Conservation (phyloP, 2,797 vertebrate species). For the Vespertilio murinus region DNA sequence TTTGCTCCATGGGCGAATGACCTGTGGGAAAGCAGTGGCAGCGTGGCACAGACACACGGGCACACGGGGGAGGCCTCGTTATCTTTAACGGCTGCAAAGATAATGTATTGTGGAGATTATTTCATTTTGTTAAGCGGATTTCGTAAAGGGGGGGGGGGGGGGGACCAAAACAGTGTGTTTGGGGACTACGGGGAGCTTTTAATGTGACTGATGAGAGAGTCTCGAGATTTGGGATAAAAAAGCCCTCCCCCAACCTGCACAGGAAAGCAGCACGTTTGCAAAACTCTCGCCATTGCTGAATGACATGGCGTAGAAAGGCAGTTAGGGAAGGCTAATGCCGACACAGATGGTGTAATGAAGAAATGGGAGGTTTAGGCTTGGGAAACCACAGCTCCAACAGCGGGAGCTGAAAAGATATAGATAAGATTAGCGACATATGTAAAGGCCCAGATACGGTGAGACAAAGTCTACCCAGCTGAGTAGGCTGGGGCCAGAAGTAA, state of each 20-base stretch:
- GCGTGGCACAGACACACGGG: neutral
- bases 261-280: slow-evolving; percentile 79
- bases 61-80: neutral
- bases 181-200: slow-evolving; percentile 67
- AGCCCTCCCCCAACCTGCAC: slow-evolving; percentile 81
- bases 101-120: slow-evolving; percentile 63
- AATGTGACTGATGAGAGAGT: slow-evolving; percentile 81
- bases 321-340: slow-evolving; percentile 85
- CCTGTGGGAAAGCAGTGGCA: neutral
- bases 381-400: slow-evolving; percentile 87
- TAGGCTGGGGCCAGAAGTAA: slow-evolving; percentile 91
- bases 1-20: neutral
- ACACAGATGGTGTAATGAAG: slow-evolving; percentile 85
- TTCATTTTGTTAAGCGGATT: slow-evolving; percentile 80
- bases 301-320: slow-evolving; percentile 84
- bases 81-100: slow-evolving; percentile 71
- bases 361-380: slow-evolving; percentile 85
- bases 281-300: slow-evolving; percentile 84
- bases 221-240: slow-evolving; percentile 86
- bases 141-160: no score
- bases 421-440: slow-evolving; percentile 94
- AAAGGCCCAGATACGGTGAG: slow-evolving; percentile 91
- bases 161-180: no score
- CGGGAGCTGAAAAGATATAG: slow-evolving; percentile 90
- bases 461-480: slow-evolving; percentile 89